Conservation (phyloP, 2,797 vertebrate species). For the Cuniculus paca region DNA sequence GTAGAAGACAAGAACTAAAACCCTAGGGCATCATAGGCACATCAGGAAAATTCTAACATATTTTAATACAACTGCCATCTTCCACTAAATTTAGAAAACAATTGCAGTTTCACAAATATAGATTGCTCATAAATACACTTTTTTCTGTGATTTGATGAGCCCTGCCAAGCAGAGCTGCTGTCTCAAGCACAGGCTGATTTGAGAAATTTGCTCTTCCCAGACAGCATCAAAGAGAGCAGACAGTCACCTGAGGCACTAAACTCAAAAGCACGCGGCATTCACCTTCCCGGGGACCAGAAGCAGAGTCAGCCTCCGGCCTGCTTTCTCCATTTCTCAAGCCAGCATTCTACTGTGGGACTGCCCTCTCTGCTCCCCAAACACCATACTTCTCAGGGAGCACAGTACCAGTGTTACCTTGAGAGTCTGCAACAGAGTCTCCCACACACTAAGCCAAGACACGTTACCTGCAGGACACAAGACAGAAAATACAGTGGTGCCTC, state of each 20-base stretch:
- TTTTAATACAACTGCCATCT: conserved; percentile 66
- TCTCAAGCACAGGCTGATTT: conserved; percentile 62
- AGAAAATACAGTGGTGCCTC: background rate
- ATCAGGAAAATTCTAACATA: conserved; percentile 60
- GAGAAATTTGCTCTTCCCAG: conserved; percentile 60
- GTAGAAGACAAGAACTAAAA: conserved; percentile 54
- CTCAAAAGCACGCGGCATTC: background rate
- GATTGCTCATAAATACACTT: conserved; percentile 67
- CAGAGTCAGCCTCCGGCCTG: background rate
- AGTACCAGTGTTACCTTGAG: background rate
- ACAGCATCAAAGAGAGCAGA: background rate
- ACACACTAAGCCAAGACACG: background rate
- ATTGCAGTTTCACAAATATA: conserved; percentile 64
- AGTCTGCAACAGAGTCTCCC: background rate
- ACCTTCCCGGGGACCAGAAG: background rate
- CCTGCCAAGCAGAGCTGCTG: conserved; percentile 60
- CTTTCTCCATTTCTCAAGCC: conserved; percentile 18
- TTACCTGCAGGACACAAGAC: background rate
- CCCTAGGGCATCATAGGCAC: conserved; percentile 28
- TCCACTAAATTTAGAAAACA: conserved; percentile 72
- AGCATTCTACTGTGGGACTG: background rate
- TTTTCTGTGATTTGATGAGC: conserved; percentile 60
- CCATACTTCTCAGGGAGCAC: background rate
- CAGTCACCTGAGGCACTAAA: background rate
- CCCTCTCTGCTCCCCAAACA: background rate